A percentile compares a stretch with the other conserved stretches of the same genome.
phyloP scores from a whole-genome alignment of 2,113 vertebrate genomes.

The Pelodiscus sinensis region DNA sequence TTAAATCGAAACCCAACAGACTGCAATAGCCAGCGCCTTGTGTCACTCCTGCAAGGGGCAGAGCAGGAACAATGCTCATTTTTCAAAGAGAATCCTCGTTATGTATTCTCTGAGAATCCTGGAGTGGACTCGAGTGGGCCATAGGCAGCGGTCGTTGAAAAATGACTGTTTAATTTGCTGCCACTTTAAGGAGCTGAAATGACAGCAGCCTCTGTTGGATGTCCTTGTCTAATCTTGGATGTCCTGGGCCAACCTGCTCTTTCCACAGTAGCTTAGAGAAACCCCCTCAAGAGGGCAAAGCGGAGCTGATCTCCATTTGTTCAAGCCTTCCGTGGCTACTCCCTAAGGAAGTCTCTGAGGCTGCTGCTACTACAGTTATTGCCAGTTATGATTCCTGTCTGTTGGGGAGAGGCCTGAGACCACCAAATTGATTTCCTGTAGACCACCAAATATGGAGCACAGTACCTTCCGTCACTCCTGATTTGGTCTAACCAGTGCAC shows the following conservation, averaged over 20 bases:
- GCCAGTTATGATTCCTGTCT: background rate
- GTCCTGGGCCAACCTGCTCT: background rate
- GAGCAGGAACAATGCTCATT: background rate
- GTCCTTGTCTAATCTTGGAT: background rate
- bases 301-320: background rate
- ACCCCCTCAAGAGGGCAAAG: background rate
- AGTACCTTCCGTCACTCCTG: constrained; percentile 35
- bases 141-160: background rate
- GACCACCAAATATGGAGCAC: background rate
- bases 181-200: background rate
- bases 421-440: background rate
- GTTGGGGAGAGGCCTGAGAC: background rate
- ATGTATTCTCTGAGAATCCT: background rate
- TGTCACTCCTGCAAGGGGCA: background rate
- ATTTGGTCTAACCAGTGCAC: background rate
- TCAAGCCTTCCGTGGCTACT: background rate
- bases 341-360: background rate
- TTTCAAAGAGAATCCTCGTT: background rate
- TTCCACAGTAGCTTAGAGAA: background rate
- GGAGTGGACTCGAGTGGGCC: background rate
- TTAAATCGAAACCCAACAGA: background rate
- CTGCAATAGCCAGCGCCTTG: background rate
- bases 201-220: background rate
- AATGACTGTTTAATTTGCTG: background rate
- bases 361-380: background rate